These are phyloP conservation scores for Megalops cyprinoides DNA, from an alignment of 2,797 vertebrate species.

Conservation along the genomic window DNA sequence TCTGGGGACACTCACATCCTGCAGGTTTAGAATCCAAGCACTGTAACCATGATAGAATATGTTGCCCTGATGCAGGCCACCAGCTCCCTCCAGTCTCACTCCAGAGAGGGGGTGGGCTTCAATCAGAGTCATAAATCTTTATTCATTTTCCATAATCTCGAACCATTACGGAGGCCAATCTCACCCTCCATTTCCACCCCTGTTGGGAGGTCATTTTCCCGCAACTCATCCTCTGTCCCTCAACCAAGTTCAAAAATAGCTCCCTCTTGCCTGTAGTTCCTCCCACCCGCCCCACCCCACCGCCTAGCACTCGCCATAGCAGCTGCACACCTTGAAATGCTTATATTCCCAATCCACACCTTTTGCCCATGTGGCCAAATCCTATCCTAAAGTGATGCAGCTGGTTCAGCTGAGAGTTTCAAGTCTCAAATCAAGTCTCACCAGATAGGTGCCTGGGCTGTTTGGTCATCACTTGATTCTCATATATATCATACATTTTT, in stretches of 20 bases:
- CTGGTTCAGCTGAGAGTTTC: background rate
- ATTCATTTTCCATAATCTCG: slow-evolving; percentile 29
- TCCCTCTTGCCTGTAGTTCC: background rate
- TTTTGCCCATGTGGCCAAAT: background rate
- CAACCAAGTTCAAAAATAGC: background rate
- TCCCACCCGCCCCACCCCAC: background rate
- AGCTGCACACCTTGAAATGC: background rate
- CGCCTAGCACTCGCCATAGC: slow-evolving; percentile 1
- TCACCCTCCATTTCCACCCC: slow-evolving; percentile 1
- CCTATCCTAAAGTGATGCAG: slow-evolving; percentile 8
- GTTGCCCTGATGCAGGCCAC: background rate
- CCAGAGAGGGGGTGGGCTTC: background rate
- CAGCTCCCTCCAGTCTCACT: background rate
- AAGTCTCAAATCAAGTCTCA: slow-evolving; percentile 12
- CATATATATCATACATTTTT: background rate
- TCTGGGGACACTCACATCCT: too few species aligned
- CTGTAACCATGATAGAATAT: background rate
- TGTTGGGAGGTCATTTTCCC: background rate
- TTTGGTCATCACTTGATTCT: slow-evolving; percentile 12
- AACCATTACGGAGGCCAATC: slow-evolving; percentile 21
- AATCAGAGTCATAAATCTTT: slow-evolving; percentile 27
- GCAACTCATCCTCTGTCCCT: slow-evolving; percentile 4
- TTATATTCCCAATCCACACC: slow-evolving; percentile 1
- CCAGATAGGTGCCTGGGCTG: background rate
- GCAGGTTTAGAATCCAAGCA: background rate